These are phyloP conservation scores for Malurus melanocephalus DNA, from an alignment of 2,113 vertebrate genomes.

Conservation along the genomic window DNA sequence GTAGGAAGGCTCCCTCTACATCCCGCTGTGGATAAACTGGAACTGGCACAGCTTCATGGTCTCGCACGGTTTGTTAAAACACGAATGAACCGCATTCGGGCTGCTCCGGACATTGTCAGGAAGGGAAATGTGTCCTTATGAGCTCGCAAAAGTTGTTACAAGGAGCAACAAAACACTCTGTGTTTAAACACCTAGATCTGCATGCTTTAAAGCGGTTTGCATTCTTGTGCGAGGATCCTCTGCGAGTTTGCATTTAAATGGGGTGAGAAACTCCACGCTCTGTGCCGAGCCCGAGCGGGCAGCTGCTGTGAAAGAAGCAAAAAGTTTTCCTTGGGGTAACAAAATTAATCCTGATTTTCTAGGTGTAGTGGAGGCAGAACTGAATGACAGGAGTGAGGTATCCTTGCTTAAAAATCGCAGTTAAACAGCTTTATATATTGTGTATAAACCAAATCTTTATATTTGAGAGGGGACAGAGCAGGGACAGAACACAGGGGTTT, in stretches of 20 bases:
- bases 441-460: not conserved
- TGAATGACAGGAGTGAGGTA: not conserved
- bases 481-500: not conserved
- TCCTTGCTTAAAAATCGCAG: not conserved
- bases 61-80: not conserved
- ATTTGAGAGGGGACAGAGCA: not conserved
- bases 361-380: not conserved
- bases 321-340: not conserved
- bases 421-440: not conserved
- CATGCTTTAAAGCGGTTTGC: not conserved
- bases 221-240: not conserved
- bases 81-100: rapidly evolving
- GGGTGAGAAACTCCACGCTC: not conserved
- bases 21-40: rapidly evolving
- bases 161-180: rapidly evolving
- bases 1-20: not conserved
- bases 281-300: not conserved
- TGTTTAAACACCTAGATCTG: not conserved
- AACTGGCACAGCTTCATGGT: not conserved
- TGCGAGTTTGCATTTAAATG: not conserved
- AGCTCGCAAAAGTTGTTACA: not conserved
- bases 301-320: rapidly evolving
- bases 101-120: too few species aligned
- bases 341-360: not conserved
- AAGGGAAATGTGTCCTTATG: not conserved